Evolutionary conservation across 2,113 vertebrate species (phyloP).

Genomic region (Calidris pugnax): DNA sequence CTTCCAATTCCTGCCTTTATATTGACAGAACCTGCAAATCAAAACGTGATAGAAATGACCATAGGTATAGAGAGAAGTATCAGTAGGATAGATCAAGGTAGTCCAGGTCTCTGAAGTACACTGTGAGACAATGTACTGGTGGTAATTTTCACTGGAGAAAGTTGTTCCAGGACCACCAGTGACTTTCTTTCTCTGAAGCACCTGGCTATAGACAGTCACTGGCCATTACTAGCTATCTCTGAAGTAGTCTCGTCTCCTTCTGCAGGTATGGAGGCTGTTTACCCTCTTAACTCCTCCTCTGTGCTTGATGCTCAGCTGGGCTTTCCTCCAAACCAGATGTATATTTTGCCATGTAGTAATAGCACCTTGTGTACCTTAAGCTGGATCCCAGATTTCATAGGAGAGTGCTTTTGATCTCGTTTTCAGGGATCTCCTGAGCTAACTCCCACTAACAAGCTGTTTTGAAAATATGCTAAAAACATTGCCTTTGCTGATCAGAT

Average conservation of each 20-base stretch:
- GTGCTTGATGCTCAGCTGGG: background rate
- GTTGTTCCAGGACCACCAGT: background rate
- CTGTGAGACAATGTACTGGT: background rate
- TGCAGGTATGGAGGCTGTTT: background rate
- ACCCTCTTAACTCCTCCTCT: background rate
- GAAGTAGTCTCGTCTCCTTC: background rate
- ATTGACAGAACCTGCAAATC: background rate
- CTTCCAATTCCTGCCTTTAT: slow-evolving; percentile 3
- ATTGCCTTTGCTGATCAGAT: background rate
- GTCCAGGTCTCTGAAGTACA: background rate
- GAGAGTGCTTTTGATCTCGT: background rate
- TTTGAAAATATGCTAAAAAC: background rate
- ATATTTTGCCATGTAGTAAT: background rate
- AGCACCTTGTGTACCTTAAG: background rate
- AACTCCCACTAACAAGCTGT: background rate
- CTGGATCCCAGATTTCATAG: background rate
- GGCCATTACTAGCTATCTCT: background rate
- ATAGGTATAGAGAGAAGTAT: background rate
- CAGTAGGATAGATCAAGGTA: background rate
- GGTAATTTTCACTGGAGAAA: background rate
- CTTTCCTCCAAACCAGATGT: background rate
- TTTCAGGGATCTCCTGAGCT: background rate
- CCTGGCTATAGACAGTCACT: background rate
- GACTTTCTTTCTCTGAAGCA: background rate
- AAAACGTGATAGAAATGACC: background rate